Conservation (phyloP, 2,888 invertebrate genomes). For the Chloroclysta siterata region DNA sequence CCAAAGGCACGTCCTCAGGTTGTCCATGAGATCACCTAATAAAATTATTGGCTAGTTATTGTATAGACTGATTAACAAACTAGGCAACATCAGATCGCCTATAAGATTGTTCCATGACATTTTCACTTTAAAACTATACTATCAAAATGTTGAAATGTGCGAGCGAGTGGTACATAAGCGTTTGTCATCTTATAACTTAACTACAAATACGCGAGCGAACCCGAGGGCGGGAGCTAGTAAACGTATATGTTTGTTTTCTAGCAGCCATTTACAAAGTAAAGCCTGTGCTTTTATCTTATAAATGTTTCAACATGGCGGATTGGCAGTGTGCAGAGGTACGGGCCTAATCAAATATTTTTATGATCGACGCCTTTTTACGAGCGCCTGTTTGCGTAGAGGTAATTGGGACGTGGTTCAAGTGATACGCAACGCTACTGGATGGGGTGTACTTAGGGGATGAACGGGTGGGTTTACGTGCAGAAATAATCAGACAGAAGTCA, state of each 20-base stretch:
- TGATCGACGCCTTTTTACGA: constrained; percentile 82
- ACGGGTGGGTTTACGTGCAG: background rate
- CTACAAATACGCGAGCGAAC: too few relatives aligned
- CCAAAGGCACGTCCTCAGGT: too few relatives aligned
- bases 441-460: background rate
- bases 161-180: too few relatives aligned
- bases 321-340: constrained; percentile 66
- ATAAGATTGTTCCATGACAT: too few relatives aligned
- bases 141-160: too few relatives aligned
- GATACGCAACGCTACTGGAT: constrained; percentile 8
- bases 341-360: constrained; percentile 84
- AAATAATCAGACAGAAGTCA: background rate
- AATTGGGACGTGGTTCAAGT: constrained; percentile 45
- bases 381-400: constrained; percentile 63
- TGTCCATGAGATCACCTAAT: too few relatives aligned
- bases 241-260: background rate
- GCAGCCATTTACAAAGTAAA: constrained; percentile 7
- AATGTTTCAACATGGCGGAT: constrained; percentile 76
- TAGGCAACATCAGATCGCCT: too few relatives aligned
- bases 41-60: too few relatives aligned
- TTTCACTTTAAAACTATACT: too few relatives aligned
- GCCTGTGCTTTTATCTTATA: constrained; percentile 57
- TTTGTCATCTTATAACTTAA: too few relatives aligned
- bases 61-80: too few relatives aligned
- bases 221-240: too few relatives aligned